Percentiles rank a stretch among this genome's conserved stretches.
These are phyloP conservation scores for Zhuqinia jingwanae DNA, from an alignment of 2,888 invertebrate genomes.

Conservation along the genomic window DNA sequence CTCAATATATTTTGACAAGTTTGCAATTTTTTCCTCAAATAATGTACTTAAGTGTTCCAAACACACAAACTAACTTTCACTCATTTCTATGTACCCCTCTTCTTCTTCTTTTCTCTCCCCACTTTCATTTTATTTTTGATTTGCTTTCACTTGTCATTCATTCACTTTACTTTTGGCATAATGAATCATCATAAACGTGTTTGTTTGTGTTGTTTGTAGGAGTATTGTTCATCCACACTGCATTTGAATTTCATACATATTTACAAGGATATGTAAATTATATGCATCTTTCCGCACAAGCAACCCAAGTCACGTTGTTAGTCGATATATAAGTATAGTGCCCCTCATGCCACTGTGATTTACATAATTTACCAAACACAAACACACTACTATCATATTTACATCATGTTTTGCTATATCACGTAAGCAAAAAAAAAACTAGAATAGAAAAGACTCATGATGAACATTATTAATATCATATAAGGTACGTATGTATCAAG, in stretches of 20 bases:
- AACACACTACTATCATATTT: neutral
- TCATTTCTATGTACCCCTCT: too few species aligned
- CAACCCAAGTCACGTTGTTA: neutral
- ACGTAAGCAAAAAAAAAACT: neutral
- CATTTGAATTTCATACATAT: too few species aligned
- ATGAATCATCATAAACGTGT: too few species aligned
- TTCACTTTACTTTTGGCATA: too few species aligned
- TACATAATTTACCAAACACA: conserved; percentile 39
- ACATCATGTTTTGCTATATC: neutral
- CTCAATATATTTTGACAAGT: too few species aligned
- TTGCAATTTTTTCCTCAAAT: too few species aligned
- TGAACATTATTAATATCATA: neutral
- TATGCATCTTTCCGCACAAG: neutral
- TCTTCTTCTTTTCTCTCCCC: too few species aligned
- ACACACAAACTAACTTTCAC: neutral
- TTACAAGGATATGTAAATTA: too few species aligned
- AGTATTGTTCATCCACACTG: too few species aligned
- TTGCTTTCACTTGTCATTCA: conserved; percentile 10
- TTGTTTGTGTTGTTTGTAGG: too few species aligned
- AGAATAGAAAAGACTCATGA: neutral
- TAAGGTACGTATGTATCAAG: neutral
- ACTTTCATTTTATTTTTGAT: neutral
- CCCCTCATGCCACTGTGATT: conserved; percentile 4
- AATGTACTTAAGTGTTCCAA: too few species aligned
- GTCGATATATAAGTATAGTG: neutral